These are phyloP conservation scores for Graphium colonna DNA, from an alignment of 2,888 invertebrate genomes.

Conservation along the genomic window DNA sequence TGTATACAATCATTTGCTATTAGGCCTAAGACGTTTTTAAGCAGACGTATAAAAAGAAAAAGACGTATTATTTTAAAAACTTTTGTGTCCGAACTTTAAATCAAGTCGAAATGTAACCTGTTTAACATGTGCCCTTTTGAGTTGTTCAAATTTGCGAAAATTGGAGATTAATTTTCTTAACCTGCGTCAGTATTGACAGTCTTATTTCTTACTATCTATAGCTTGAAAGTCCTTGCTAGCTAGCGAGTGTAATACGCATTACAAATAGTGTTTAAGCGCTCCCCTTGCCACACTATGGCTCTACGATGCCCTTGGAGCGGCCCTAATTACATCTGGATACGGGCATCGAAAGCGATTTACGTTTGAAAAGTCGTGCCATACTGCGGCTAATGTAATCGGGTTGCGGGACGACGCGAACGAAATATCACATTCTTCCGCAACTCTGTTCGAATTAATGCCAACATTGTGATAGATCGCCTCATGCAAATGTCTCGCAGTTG, in stretches of 20 bases:
- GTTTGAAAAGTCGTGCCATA: conserved; percentile 29
- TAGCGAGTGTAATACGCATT: conserved; percentile 54
- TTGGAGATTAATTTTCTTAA: too few relatives aligned
- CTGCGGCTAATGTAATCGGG: conserved; percentile 31
- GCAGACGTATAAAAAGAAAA: too few relatives aligned
- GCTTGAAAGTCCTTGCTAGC: conserved; percentile 36
- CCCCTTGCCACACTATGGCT: conserved; percentile 27
- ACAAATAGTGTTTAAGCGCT: conserved; percentile 44
- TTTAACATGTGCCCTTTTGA: too few relatives aligned
- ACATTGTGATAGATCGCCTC: conserved; percentile 50
- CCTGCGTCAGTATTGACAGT: too few relatives aligned
- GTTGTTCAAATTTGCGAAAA: too few relatives aligned
- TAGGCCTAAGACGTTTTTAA: too few relatives aligned
- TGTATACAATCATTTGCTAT: too few relatives aligned
- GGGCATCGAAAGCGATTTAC: conserved; percentile 25
- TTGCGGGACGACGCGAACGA: conserved; percentile 32
- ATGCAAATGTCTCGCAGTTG: conserved; percentile 47
- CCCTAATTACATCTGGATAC: conserved; percentile 16
- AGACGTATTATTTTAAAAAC: too few relatives aligned
- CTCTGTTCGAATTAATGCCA: conserved; percentile 40
- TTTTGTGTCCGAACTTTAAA: too few relatives aligned
- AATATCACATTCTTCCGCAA: conserved; percentile 53
- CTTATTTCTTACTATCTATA: too few relatives aligned
- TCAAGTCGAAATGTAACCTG: too few relatives aligned
- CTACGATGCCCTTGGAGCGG: conserved; percentile 23